A percentile compares a stretch with the other conserved stretches of the same genome.
Conservation (phyloP, 2,797 vertebrate genomes). For the Hapalemur alaotrensis region DNA sequence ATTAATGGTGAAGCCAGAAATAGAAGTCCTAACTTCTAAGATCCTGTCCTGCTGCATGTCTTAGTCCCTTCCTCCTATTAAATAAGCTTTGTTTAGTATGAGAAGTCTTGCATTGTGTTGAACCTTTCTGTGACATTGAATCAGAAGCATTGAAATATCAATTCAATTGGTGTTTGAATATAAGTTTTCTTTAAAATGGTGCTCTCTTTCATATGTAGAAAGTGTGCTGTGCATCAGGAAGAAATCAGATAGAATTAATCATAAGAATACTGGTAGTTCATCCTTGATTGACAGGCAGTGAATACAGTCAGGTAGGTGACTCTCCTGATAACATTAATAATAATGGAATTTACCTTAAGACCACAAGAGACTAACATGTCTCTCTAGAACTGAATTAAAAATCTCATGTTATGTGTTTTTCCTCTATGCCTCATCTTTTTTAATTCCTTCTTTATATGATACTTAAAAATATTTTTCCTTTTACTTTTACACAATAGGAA, state of each 20-base stretch:
- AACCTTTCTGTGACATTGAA: neutral
- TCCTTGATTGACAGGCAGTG: neutral
- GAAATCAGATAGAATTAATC: slow-evolving; percentile 47
- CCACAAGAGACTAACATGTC: neutral
- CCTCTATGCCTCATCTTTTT: neutral
- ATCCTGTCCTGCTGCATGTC: neutral
- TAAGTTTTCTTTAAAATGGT: neutral
- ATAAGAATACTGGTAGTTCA: neutral
- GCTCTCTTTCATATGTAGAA: slow-evolving; percentile 15
- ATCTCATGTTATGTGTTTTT: neutral
- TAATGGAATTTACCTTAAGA: slow-evolving; percentile 33
- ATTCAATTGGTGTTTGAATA: neutral
- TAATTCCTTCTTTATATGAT: neutral
- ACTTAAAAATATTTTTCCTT: neutral
- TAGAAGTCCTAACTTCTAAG: neutral
- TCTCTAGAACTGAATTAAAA: slow-evolving; percentile 25
- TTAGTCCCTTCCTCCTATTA: neutral
- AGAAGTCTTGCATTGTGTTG: neutral
- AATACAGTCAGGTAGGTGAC: neutral
- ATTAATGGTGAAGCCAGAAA: neutral
- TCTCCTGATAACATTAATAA: slow-evolving; percentile 37
- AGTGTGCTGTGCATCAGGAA: neutral
- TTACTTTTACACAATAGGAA: neutral
- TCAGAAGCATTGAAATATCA: neutral
- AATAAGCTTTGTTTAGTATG: neutral